A percentile compares a stretch with the other conserved stretches of the same genome.
Evolutionary conservation across 1,140 invertebrate genomes (phyloP).

Genomic region (Maconellicoccus hirsutus): DNA sequence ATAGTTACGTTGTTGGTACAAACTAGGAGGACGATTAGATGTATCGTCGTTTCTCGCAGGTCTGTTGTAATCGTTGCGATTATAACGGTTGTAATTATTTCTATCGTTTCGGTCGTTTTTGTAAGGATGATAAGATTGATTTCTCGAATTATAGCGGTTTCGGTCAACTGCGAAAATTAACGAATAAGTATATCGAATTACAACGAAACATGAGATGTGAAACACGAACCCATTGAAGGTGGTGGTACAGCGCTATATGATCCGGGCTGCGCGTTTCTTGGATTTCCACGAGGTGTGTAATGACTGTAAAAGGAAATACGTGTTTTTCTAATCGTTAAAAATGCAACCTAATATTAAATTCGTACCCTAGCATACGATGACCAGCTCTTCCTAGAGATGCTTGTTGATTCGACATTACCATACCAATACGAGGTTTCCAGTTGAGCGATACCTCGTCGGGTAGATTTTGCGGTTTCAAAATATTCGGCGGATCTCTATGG

Average conservation of each 20-base stretch:
- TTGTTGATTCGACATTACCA: slow-evolving; percentile 47
- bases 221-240: neutral
- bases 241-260: slow-evolving; percentile 35
- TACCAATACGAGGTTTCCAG: slow-evolving; percentile 61
- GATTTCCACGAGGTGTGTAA: neutral
- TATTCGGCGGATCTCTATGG: slow-evolving; percentile 51
- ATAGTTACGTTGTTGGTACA: neutral
- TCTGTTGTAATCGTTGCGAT: neutral
- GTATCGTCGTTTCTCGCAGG: neutral
- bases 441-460: slow-evolving; percentile 45
- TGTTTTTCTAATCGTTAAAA: neutral
- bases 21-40: neutral
- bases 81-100: neutral
- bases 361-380: slow-evolving; percentile 48
- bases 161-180: neutral
- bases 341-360: neutral
- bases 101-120: neutral
- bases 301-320: neutral
- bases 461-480: slow-evolving; percentile 70
- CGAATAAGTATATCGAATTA: no score
- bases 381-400: slow-evolving; percentile 51
- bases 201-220: neutral
- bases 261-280: slow-evolving; percentile 26
- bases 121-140: no score
- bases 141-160: no score